A percentile compares a stretch with the other conserved stretches of the same genome.
phyloP scores from a whole-genome alignment of 2,888 invertebrate genomes.

The Meiosimyza decipiens region DNA sequence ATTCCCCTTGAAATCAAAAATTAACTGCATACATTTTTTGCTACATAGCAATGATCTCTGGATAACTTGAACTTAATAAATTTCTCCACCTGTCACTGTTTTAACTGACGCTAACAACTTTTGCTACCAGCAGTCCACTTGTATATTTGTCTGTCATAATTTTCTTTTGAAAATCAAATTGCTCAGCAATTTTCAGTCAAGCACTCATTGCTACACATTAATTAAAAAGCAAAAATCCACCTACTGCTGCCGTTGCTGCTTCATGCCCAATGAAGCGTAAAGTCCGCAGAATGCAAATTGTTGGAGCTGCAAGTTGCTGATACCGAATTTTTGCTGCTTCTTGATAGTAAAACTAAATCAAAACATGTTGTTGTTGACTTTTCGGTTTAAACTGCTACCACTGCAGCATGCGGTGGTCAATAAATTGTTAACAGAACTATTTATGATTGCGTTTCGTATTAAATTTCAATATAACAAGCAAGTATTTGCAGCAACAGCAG shows the following conservation, averaged over 20 bases:
- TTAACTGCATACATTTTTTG: no score
- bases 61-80: no score
- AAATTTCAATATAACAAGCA: neutral
- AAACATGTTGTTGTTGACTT: neutral
- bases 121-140: neutral
- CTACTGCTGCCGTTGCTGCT: constrained; percentile 6
- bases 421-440: constrained; percentile 26
- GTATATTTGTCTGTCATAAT: constrained; percentile 4
- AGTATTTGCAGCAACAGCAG: constrained; percentile 34
- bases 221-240: constrained; percentile 9
- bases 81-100: neutral
- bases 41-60: no score
- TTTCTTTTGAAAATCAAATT: neutral
- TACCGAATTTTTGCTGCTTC: neutral
- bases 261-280: neutral
- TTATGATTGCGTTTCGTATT: constrained; percentile 9
- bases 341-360: neutral
- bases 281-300: neutral
- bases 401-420: neutral
- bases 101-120: neutral
- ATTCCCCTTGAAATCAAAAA: no score
- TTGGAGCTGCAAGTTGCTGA: neutral
- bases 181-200: constrained; percentile 4
- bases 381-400: neutral
- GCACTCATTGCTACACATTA: constrained; percentile 1